Conservation (phyloP, 2,888 invertebrate genomes). For the Sphaeridia pumilis region DNA sequence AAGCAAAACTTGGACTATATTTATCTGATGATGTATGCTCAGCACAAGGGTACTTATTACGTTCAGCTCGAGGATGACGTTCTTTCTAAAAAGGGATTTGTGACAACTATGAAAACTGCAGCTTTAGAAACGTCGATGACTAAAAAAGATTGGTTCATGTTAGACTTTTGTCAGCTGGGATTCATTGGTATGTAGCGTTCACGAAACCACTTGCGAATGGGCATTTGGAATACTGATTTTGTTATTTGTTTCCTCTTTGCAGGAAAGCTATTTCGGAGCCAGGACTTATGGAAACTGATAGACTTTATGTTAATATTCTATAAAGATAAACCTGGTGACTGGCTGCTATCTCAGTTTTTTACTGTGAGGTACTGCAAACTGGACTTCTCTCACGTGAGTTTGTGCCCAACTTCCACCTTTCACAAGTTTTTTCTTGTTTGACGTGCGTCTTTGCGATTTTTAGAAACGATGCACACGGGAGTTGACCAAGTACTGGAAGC, state of each 20-base stretch:
- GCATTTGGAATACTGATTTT: too few species aligned
- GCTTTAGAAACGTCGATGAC: conserved; percentile 62
- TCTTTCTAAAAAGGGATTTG: conserved; percentile 69
- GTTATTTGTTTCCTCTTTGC: conserved; percentile 31
- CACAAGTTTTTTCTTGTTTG: background rate
- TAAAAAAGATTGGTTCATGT: conserved; percentile 73
- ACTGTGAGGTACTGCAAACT: conserved; percentile 79
- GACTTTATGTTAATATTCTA: conserved; percentile 93
- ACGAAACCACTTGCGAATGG: background rate
- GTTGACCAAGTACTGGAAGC: conserved; percentile 66
- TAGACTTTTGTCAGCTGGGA: conserved; percentile 87
- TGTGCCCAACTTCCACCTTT: too few species aligned
- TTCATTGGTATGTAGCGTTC: conserved; percentile 60
- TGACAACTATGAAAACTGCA: conserved; percentile 72
- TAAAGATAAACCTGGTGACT: conserved; percentile 91
- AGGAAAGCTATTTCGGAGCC: conserved; percentile 80
- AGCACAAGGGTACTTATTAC: conserved; percentile 75
- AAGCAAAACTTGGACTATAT: conserved; percentile 92
- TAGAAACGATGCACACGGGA: conserved; percentile 73
- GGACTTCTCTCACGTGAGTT: conserved; percentile 59
- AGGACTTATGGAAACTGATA: conserved; percentile 71
- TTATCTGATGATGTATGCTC: conserved; percentile 87
- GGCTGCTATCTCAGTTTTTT: conserved; percentile 82
- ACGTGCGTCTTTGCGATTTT: conserved; percentile 38
- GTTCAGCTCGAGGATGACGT: conserved; percentile 92